Evolutionary conservation across 2,888 invertebrate species (phyloP).

Genomic region (Acanthoscelides obtectus): DNA sequence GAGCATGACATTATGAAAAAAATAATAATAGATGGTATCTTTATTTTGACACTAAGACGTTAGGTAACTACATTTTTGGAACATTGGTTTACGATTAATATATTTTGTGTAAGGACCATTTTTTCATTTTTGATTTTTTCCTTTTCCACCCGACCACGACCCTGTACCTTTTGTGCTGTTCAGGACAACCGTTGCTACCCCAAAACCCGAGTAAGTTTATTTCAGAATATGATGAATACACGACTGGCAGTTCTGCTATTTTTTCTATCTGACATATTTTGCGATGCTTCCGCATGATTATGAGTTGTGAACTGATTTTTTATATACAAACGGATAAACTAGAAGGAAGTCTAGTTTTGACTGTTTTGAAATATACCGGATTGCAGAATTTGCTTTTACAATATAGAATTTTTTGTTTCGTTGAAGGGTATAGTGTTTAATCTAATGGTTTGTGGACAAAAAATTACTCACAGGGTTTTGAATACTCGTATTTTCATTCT

Average conservation of each 20-base stretch:
- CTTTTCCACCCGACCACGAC: slow-evolving; percentile 31
- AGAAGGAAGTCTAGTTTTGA: too few species aligned
- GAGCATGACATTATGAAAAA: too few species aligned
- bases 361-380: too few species aligned
- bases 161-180: slow-evolving; percentile 33
- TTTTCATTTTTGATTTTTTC: slow-evolving; percentile 39
- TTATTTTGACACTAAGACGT: too few species aligned
- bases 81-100: neutral
- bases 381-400: too few species aligned
- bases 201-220: slow-evolving; percentile 45
- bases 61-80: too few species aligned
- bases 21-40: too few species aligned
- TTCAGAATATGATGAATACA: neutral
- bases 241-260: neutral
- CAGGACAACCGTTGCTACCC: slow-evolving; percentile 40
- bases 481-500: too few species aligned
- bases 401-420: too few species aligned
- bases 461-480: too few species aligned
- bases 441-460: too few species aligned
- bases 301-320: neutral
- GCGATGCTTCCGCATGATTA: neutral
- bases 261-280: neutral
- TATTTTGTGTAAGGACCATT: slow-evolving; percentile 8
- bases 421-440: too few species aligned
- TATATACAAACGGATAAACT: neutral